Evolutionary conservation across 1,140 invertebrate genomes (phyloP).

Genomic region (Heliconius congener): DNA sequence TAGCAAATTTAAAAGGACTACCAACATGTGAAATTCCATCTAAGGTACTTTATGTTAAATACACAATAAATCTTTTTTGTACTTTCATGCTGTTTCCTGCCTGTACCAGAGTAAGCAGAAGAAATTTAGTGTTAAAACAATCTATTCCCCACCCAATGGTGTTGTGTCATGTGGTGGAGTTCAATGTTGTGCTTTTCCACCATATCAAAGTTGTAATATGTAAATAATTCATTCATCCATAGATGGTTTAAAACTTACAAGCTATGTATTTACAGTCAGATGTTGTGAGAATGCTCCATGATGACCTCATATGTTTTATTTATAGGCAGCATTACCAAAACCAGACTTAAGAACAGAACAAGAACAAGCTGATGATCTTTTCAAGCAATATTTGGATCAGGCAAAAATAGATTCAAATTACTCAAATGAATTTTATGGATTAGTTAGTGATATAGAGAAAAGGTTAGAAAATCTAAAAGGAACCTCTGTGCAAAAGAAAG

Average conservation of each 20-base stretch:
- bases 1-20: slow-evolving; percentile 82
- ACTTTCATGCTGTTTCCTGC: no score
- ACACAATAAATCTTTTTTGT: neutral
- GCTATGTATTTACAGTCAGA: neutral
- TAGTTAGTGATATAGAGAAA: slow-evolving; percentile 76
- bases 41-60: slow-evolving; percentile 47
- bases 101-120: no score
- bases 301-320: slow-evolving; percentile 6
- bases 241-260: no score
- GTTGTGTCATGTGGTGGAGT: no score
- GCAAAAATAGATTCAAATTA: slow-evolving; percentile 78
- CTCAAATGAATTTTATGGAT: slow-evolving; percentile 63
- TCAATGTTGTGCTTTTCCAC: no score
- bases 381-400: slow-evolving; percentile 83
- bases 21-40: slow-evolving; percentile 49
- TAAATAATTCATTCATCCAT: no score
- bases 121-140: no score
- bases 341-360: slow-evolving; percentile 82
- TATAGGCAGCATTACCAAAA: slow-evolving; percentile 55
- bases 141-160: no score
- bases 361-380: slow-evolving; percentile 83
- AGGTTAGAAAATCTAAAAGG: slow-evolving; percentile 80
- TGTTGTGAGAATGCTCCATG: no score
- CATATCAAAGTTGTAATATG: no score
- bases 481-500: slow-evolving; percentile 31